Conservation (phyloP, 92 coral and sea anemone genomes). For the Parazoanthus darwini region DNA sequence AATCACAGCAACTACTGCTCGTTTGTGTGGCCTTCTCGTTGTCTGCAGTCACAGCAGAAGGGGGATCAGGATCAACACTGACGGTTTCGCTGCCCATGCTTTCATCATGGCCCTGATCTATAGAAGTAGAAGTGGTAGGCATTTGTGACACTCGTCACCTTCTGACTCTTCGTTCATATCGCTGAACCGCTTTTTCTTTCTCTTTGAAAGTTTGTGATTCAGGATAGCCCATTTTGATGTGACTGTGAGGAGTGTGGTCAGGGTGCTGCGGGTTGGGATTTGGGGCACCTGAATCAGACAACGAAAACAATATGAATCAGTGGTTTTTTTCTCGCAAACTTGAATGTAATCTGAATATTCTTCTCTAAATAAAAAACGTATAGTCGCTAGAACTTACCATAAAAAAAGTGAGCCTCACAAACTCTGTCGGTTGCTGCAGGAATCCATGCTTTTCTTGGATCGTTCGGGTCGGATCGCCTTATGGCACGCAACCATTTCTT, state of each 20-base stretch:
- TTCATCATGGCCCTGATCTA: background rate
- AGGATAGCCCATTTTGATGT: background rate
- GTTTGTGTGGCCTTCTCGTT: no score
- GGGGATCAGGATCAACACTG: background rate
- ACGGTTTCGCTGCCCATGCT: background rate
- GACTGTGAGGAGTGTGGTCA: background rate
- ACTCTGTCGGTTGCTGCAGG: constrained; percentile 17
- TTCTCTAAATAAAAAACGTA: constrained; percentile 9
- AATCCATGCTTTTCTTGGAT: constrained; percentile 14
- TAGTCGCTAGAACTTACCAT: no score
- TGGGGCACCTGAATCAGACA: background rate
- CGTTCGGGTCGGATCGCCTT: constrained; percentile 15
- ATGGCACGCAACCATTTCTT: constrained; percentile 18
- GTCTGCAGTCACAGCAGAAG: no score
- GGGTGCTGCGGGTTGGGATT: no score
- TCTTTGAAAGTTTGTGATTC: background rate
- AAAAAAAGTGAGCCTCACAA: no score
- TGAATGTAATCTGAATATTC: background rate
- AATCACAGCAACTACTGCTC: no score
- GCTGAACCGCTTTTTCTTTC: background rate
- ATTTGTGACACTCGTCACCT: background rate
- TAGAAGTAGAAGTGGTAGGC: background rate
- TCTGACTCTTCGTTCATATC: background rate
- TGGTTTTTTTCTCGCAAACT: background rate
- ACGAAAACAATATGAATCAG: background rate